Evolutionary conservation across 2,797 vertebrate genomes (phyloP).

Genomic region (Lacerta agilis): DNA sequence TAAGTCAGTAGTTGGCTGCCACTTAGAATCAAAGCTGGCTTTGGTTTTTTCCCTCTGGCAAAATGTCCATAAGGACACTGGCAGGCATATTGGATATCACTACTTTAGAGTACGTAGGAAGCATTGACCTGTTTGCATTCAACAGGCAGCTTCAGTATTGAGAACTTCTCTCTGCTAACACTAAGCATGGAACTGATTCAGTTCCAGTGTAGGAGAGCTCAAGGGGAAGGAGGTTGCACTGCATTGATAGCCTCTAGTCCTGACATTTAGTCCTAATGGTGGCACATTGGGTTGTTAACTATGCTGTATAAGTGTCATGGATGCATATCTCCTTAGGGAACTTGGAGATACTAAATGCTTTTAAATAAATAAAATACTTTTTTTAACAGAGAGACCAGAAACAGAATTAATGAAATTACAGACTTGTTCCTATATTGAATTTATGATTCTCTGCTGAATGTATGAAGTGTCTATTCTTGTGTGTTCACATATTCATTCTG

Average conservation of each 20-base stretch:
- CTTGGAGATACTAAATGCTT: too few relatives aligned
- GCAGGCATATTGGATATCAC: neutral
- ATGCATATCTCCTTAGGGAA: too few relatives aligned
- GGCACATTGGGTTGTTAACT: neutral
- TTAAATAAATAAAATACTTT: too few relatives aligned
- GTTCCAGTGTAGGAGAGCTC: neutral
- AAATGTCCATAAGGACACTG: constrained; percentile 58
- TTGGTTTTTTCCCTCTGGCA: constrained; percentile 26
- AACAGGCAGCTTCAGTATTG: constrained; percentile 36
- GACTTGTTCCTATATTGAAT: neutral
- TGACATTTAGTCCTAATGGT: too few relatives aligned
- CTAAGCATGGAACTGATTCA: neutral
- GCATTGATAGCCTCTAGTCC: too few relatives aligned
- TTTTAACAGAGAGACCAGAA: neutral
- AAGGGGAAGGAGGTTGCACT: neutral
- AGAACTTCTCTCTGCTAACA: constrained; percentile 47
- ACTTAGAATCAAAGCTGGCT: constrained; percentile 63
- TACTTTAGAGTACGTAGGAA: constrained; percentile 77
- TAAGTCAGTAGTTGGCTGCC: constrained; percentile 51
- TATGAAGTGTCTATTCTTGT: too few relatives aligned
- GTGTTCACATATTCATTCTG: too few relatives aligned
- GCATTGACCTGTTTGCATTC: constrained; percentile 74
- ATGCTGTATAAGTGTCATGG: neutral
- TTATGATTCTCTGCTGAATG: neutral
- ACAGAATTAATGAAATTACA: neutral